Evolutionary conservation across 1,140 invertebrate species (phyloP), one percentile per base, ranked within the genome.

Genomic region (Plodia interpunctella): DNA sequence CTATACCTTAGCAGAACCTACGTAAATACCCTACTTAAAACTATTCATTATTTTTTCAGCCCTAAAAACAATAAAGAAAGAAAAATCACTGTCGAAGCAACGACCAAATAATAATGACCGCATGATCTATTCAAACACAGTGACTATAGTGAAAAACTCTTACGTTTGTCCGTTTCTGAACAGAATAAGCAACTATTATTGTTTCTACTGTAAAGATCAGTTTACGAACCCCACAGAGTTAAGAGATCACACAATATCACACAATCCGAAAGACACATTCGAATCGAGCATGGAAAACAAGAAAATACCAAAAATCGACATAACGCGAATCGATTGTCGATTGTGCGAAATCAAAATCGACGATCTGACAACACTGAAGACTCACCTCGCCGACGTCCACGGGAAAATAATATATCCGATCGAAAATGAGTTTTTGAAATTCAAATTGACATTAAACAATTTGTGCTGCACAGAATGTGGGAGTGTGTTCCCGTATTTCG

Each of bases 291-390:
- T 79, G 57, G 82, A 85, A 49, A 76, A 80, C 38, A 85, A 76
- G 15, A 87, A 88, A 53, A 74, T 83, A 57, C 80, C 83, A 0
- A 86, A 87, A 79, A 78, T 88, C n/a, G 85, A 88, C 59, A 80
- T 87, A 6, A 83, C 82, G 0, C 70, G 80, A 67, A 78, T 88
- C 57, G 83, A 88, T 69, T 88, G 83, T 57, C 28, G 83, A 49
- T 57, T 88, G 5, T 87, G 86, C 49, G 21, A 57, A 0, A 67
- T 74, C 13, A 87, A 83, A 73, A 87, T 88, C 54, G 75, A 83
- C 32, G 70, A 80, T 57, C 17, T 88, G 0, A 72, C 83, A 1
- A 53, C 68, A 0, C 76, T 87, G 9, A 83, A 80, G 53, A 21
- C 11, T 0, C 86, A 88, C 66, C 58, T 88, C 18, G 68, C 67